Evolutionary conservation across 1,140 invertebrate genomes (phyloP), one percentile per base, ranked within the genome.

Genomic region (Drosophila repleta): DNA sequence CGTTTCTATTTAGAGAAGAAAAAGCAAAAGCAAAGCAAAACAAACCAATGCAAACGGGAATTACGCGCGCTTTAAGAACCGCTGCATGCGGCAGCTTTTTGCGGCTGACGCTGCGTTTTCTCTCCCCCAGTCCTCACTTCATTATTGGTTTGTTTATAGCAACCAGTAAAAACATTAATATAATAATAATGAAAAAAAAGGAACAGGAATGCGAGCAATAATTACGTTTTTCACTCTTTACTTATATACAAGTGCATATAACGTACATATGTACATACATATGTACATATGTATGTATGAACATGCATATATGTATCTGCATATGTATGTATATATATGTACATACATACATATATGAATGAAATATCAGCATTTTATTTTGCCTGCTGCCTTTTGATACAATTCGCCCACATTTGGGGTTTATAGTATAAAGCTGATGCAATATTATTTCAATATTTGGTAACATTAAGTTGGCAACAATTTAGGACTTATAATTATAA

Each of bases 111-210:
- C 45, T 77, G 68, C 74, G 24, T 64, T 79, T 82, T 81, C 26
- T 41, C 8, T 49, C 20, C 29, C 32, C 18, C 45, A 45, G 32
- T 43, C n/a, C 8, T 15, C 15, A 5, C 15, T 43, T 41, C 32
- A 75, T 75, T 79, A 76, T 84, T 84, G 69, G 60, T 76, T 83
- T 84, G 80, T 84, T 84, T 83, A 79, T 72, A 63, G 58, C 37
- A 72, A 66, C 45, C 68, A 67, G 62, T 45, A 71, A 74, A 57
- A 39, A 55, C 24, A 37, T 24, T 18, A 56, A 46, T 29, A 56
- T 17, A 43, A 41, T 49, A 70, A 41, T 57, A 65, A 67, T 43
- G 8, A 26, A 5, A 60, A 53, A 15, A 55, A 5, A 60, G 48
- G 15, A 55, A 61, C 1, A 13, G 48, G 41, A 79, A 56, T 45